A percentile compares a stretch with the other conserved stretches of the same genome.
Conservation (phyloP, 53 echinoderm and acorn worm genomes). For the Astropecten irregularis region DNA sequence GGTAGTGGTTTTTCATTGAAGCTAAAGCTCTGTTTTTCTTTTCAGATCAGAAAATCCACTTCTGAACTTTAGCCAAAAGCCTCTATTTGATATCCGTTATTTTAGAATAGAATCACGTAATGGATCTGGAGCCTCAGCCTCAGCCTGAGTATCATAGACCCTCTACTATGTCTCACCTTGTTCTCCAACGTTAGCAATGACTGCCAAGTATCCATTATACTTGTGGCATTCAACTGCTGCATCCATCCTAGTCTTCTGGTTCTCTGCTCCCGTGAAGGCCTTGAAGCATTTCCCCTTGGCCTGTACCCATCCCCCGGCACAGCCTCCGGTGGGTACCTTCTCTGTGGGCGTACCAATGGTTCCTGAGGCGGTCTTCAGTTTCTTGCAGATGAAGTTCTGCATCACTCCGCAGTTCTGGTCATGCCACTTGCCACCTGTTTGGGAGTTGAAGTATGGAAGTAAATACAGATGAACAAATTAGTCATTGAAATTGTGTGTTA, state of each 20-base stretch:
- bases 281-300: conserved; percentile 8
- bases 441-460: no score
- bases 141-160: no score
- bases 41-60: no score
- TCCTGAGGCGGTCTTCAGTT: neutral
- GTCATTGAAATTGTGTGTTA: no score
- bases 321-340: neutral
- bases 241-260: neutral
- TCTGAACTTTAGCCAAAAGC: no score
- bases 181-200: conserved; percentile 5
- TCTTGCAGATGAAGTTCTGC: conserved; percentile 36
- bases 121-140: no score
- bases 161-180: conserved; percentile 33
- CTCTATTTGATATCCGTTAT: no score
- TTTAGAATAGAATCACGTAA: no score
- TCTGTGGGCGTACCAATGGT: conserved; percentile 9
- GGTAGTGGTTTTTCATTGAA: no score
- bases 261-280: neutral
- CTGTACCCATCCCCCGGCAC: conserved; percentile 22
- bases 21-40: no score
- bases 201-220: neutral
- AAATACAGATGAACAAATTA: no score
- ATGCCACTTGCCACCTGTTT: conserved; percentile 32
- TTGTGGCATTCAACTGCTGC: neutral
- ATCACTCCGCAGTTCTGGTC: conserved; percentile 30